Percentiles rank a stretch among this genome's conserved stretches.
These are phyloP conservation scores for Hyperoodon ampullatus DNA, from an alignment of 2,113 vertebrate genomes.

Conservation along the genomic window DNA sequence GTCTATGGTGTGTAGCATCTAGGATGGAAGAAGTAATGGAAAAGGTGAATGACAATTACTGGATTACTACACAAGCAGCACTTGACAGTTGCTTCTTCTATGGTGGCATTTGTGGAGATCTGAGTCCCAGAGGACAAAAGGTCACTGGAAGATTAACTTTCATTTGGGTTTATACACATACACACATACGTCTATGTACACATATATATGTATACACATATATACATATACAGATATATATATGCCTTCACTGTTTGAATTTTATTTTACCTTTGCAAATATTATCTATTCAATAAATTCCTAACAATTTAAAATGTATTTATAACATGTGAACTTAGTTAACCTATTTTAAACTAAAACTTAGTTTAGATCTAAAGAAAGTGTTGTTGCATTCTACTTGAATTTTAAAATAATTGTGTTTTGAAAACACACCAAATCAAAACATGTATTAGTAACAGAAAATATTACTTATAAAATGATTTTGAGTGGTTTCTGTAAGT, in stretches of 20 bases:
- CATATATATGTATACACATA: neutral
- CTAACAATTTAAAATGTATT: neutral
- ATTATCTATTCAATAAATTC: neutral
- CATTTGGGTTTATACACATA: no score
- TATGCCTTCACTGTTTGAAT: neutral
- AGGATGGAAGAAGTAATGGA: neutral
- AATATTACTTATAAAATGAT: neutral
- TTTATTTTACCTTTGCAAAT: neutral
- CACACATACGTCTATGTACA: accelerated
- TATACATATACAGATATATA: neutral
- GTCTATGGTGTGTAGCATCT: neutral
- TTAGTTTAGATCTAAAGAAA: neutral
- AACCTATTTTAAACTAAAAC: neutral
- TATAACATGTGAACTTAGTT: neutral
- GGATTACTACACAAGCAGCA: neutral
- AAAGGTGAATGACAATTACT: neutral
- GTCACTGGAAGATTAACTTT: neutral
- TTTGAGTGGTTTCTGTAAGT: neutral
- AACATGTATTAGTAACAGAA: neutral
- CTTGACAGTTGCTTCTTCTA: neutral
- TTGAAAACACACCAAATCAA: neutral
- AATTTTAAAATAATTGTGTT: neutral
- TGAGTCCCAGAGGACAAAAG: neutral
- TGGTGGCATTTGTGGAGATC: neutral
- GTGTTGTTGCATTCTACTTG: neutral